Base-by-base conservation (phyloP, 1,140 invertebrate species). In the Oppia nitens region DNA sequence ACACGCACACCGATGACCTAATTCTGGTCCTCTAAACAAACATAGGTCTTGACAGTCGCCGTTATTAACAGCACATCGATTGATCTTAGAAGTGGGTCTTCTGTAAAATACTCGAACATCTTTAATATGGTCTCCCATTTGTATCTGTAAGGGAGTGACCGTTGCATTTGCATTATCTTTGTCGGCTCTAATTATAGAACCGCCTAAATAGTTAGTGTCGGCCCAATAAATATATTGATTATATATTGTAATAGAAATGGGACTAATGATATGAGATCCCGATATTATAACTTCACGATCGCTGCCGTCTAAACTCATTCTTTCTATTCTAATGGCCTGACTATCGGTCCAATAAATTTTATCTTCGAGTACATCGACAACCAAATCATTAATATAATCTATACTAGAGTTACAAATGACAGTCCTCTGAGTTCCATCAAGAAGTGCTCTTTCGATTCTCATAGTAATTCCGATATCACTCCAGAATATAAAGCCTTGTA, bases 1-100 rank as follows among this genome's bases (percentile, higher is more conserved):
- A 68, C 85, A 87, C 27, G 77, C 79, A 71, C 85, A 87, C 25
- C 78, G 73, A 28, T 78, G 74, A 48, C 74, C 71, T 20, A 72
- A 74, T n/a, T 64, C 56, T 21, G 47, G 47, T 3, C 85, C 85
- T 65, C 81, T 79, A 69, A 76, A 88, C 12, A 91, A 74, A 69
- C 88, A 92, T 23, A 92, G 72, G 62, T 85, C 81, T 55, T 74
- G 73, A 73, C 88, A 92, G 2, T 79, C 82, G 6, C 84, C 86
- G 72, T 87, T 87, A 66, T 79, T 76, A 21, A 68, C 66, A 29
- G 71, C 74, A 73, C 87, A 91, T 1, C 78, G 74, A 57, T 62
- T 64, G 23, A 47, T 40, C 3, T 69, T 70, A 28, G 40, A 62
- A 9, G 66, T 66, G 69, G 63, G 53, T 55, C 50, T 83, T 75